Percentiles rank a stretch among this genome's conserved stretches.
Evolutionary conservation across 2,888 invertebrate species (phyloP).

Genomic region (Odontomyia ornata): DNA sequence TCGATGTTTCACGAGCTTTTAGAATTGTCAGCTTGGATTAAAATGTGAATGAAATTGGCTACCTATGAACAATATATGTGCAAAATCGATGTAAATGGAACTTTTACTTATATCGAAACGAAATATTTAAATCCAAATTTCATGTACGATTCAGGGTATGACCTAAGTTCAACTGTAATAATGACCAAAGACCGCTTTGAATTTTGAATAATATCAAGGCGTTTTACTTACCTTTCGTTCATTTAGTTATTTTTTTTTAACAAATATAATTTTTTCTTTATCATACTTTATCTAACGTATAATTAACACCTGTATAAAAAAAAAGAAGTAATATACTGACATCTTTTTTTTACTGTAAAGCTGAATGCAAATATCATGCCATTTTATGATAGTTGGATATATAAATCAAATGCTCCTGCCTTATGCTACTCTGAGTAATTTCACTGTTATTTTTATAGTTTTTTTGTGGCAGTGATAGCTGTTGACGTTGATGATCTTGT

Average conservation of each 20-base stretch:
- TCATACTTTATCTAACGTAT: constrained; percentile 39
- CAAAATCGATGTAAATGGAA: constrained; percentile 29
- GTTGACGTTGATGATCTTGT: no score
- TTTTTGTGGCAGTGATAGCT: no score
- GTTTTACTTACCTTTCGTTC: constrained; percentile 25
- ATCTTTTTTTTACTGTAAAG: constrained; percentile 44
- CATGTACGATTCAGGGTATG: background rate
- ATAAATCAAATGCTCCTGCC: background rate
- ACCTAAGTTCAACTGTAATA: background rate
- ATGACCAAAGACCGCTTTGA: constrained; percentile 9
- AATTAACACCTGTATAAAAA: constrained; percentile 40
- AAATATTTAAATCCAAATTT: background rate
- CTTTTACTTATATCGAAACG: background rate
- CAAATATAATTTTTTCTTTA: constrained; percentile 5
- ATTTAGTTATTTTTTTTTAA: constrained; percentile 17
- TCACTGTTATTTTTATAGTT: no score
- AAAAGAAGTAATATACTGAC: constrained; percentile 42
- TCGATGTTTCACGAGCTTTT: no score
- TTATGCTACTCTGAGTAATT: constrained; percentile 44
- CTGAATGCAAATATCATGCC: constrained; percentile 12
- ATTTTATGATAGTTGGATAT: constrained; percentile 20
- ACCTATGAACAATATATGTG: no score
- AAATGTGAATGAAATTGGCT: no score
- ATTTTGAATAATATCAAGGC: constrained; percentile 24
- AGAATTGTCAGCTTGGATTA: no score